Percentiles rank a stretch among this genome's conserved stretches.
These are phyloP conservation scores for Leptopilina clavipes DNA, from an alignment of 1,140 invertebrate genomes.

Conservation along the genomic window DNA sequence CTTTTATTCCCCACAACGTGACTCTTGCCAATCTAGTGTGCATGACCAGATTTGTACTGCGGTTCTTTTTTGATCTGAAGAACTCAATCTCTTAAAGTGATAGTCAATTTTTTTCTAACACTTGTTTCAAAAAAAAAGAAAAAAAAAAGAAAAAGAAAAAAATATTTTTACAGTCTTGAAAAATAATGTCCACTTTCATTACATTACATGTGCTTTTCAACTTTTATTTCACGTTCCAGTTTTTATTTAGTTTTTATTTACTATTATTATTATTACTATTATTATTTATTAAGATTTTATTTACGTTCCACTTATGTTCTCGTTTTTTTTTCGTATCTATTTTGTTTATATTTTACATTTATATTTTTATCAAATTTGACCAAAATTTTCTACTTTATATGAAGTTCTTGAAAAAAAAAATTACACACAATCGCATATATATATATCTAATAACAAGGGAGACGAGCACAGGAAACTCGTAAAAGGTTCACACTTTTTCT, in stretches of 20 bases:
- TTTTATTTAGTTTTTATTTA: neutral
- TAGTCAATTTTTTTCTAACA: neutral
- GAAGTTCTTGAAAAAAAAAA: too few relatives aligned
- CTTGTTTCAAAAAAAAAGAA: too few relatives aligned
- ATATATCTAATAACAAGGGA: neutral
- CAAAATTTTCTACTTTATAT: too few relatives aligned
- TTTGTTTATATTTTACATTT: too few relatives aligned
- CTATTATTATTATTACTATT: too few relatives aligned
- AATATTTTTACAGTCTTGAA: too few relatives aligned
- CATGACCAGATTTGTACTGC: conserved; percentile 29
- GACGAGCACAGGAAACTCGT: neutral
- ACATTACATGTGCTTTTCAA: neutral
- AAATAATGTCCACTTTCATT: neutral
- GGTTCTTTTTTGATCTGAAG: conserved; percentile 8
- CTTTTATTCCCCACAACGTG: conserved; percentile 47
- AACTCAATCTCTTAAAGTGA: conserved; percentile 24
- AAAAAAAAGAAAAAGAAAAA: too few relatives aligned
- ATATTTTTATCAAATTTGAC: too few relatives aligned
- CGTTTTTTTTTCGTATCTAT: too few relatives aligned
- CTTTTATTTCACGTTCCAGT: neutral
- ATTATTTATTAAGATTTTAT: too few relatives aligned
- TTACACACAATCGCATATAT: neutral
- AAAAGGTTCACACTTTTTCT: neutral
- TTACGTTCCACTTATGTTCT: too few relatives aligned
- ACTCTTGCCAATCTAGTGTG: conserved; percentile 39